Base-by-base conservation (phyloP, 2,113 vertebrate species). In the Dromiciops gliroides region DNA sequence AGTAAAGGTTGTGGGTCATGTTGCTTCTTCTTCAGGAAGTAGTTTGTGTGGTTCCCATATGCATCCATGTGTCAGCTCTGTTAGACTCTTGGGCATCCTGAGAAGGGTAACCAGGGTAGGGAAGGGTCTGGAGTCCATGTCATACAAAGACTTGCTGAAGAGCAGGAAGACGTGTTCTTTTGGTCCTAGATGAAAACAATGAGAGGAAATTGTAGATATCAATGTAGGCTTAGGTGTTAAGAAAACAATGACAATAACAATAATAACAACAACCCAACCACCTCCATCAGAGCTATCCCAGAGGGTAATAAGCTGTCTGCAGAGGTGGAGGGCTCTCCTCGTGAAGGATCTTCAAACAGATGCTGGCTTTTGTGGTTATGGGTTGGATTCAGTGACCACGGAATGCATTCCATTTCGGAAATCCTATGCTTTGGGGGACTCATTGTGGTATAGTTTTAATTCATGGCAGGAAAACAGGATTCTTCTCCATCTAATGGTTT, bases 11-110 rank as follows among this genome's bases (percentile, higher is more conserved):
- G 16, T 44, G 96, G 95, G 96, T 96, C 97, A 97, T 95, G 95
- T 95, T 98, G 93, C 98, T 97, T 98, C 96, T 98, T 98, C 92
- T 97, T 48, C 16, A 67, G 48, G 92, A 98, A 98, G 97, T 98
- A 93, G 96, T 96, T 83, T 98, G 90, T 26, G 95, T 97, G 97
- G 98, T 98, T 97, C 95, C 92, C 90, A 95, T 90, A 88, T 23
- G 50, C 52, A 95, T 96, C 47, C 92, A 89, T 95, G 53, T 93
- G 25, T 50, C 92, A 96, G 48, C 75, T 93, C 48, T 8, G 7
- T 48, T 48, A 67, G 60, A 67, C n/a, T 44, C 67, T n/a, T n/a
- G 67, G 67, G n/a, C 2, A 22, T 44, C 19, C n/a, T 8, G 16
- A 83, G n/a, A 83, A 83, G 37, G 60, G n/a, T 7, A n/a, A 44